Evolutionary conservation across 2,888 invertebrate genomes (phyloP).

Genomic region (Dione vanillae): DNA sequence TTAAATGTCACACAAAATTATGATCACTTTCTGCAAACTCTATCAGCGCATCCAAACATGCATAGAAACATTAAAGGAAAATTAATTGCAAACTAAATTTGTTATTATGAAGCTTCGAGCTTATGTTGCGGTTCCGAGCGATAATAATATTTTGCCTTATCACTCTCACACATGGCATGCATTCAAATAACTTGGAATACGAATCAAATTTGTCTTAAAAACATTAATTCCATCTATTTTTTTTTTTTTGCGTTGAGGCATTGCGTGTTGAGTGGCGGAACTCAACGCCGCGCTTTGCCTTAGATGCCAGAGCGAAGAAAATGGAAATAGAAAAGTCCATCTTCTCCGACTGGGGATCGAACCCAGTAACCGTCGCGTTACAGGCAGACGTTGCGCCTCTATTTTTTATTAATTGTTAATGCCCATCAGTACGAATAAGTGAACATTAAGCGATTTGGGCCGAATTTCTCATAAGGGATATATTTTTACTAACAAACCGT

Average conservation of each 20-base stretch:
- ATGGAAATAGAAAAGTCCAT: too few relatives aligned
- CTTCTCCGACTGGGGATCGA: too few relatives aligned
- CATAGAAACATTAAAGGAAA: not conserved
- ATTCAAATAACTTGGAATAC: not conserved
- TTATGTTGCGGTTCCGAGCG: not conserved
- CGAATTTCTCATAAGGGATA: not conserved
- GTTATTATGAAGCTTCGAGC: not conserved
- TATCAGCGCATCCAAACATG: not conserved
- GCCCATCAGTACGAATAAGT: not conserved
- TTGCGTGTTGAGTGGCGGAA: too few relatives aligned
- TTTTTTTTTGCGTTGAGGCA: too few relatives aligned
- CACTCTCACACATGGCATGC: not conserved
- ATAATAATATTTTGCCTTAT: not conserved
- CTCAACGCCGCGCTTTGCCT: too few relatives aligned
- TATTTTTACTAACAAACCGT: not conserved
- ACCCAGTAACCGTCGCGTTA: too few relatives aligned
- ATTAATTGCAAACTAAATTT: slow-evolving; percentile 2
- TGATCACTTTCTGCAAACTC: not conserved
- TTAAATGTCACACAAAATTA: not conserved
- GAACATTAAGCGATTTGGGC: not conserved
- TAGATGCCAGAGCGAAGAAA: too few relatives aligned
- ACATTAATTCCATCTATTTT: too few relatives aligned
- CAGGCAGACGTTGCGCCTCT: too few relatives aligned
- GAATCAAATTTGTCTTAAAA: too few relatives aligned
- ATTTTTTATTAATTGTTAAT: not conserved